Conservation (phyloP, 30 jellyfish, hydroid and myxozoan genomes). For the Aurelia aurita region DNA sequence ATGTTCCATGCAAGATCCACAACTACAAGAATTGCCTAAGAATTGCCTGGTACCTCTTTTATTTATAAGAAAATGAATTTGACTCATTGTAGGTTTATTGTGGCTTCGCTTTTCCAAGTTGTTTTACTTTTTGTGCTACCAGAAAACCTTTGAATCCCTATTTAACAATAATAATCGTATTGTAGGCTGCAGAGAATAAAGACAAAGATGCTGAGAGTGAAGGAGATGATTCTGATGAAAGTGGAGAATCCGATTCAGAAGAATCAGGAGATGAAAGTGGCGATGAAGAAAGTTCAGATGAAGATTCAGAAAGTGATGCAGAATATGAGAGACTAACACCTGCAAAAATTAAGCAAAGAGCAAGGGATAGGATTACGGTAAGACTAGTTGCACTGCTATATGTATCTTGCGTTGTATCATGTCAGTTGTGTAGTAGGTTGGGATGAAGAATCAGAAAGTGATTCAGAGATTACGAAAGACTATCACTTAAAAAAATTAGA, state of each 20-base stretch:
- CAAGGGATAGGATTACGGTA: slow-evolving; percentile 85
- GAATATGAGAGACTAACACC: slow-evolving; percentile 84
- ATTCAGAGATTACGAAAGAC: slow-evolving; percentile 67
- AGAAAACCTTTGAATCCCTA: no score
- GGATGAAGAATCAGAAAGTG: slow-evolving; percentile 74
- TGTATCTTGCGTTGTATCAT: no score
- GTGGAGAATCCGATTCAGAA: slow-evolving; percentile 17
- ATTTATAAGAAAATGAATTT: no score
- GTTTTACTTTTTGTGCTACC: no score
- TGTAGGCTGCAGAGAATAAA: background rate
- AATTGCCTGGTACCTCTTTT: no score
- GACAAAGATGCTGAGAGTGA: background rate
- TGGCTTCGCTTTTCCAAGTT: no score
- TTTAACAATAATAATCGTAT: background rate
- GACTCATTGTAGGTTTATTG: no score
- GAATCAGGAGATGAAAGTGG: slow-evolving; percentile 63
- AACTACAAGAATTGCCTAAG: no score
- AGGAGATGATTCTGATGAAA: slow-evolving; percentile 30
- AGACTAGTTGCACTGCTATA: background rate
- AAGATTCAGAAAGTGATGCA: slow-evolving; percentile 79
- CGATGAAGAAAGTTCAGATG: slow-evolving; percentile 51
- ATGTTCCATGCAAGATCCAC: no score
- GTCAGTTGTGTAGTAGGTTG: slow-evolving; percentile 1
- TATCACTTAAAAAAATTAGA: slow-evolving; percentile 82
- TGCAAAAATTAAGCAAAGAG: slow-evolving; percentile 80